phyloP scores from a whole-genome alignment of 2,888 invertebrate species.

The Yponomeuta evonymella region DNA sequence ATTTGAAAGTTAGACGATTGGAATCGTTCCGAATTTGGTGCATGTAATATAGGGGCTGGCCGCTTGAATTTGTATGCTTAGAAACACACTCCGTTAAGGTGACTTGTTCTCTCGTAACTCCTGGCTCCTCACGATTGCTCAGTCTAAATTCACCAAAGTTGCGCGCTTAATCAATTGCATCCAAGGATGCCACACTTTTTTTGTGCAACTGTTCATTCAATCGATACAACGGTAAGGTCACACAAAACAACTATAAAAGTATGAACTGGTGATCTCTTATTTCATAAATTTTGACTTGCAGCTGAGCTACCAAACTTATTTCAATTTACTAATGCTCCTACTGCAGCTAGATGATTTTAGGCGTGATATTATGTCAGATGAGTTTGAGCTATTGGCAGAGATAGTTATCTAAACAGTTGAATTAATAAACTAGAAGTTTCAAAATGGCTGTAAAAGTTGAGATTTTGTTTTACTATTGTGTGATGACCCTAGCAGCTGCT shows the following conservation, averaged over 20 bases:
- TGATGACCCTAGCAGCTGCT: slow-evolving; percentile 33
- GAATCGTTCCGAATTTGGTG: too few species aligned
- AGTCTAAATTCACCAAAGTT: not conserved
- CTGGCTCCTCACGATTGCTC: not conserved
- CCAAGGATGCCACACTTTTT: slow-evolving; percentile 65
- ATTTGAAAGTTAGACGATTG: too few species aligned
- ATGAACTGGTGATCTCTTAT: not conserved
- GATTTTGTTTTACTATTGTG: slow-evolving; percentile 32
- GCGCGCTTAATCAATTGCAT: slow-evolving; percentile 25
- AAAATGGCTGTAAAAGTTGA: slow-evolving; percentile 23
- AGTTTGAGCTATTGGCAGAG: slow-evolving; percentile 23
- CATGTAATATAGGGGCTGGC: too few species aligned
- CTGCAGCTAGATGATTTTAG: slow-evolving; percentile 27
- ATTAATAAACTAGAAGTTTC: slow-evolving; percentile 5
- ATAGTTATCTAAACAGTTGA: slow-evolving; percentile 28
- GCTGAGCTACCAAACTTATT: not conserved
- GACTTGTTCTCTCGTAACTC: too few species aligned
- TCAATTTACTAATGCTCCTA: not conserved
- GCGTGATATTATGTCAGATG: slow-evolving; percentile 28
- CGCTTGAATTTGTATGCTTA: too few species aligned
- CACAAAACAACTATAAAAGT: not conserved
- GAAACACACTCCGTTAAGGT: too few species aligned
- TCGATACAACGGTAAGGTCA: slow-evolving; percentile 42
- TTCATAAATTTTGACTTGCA: not conserved
- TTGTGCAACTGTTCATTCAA: slow-evolving; percentile 34